These are phyloP conservation scores for Pardosa pseudoannulata DNA, from an alignment of 2,888 invertebrate genomes.

Conservation along the genomic window DNA sequence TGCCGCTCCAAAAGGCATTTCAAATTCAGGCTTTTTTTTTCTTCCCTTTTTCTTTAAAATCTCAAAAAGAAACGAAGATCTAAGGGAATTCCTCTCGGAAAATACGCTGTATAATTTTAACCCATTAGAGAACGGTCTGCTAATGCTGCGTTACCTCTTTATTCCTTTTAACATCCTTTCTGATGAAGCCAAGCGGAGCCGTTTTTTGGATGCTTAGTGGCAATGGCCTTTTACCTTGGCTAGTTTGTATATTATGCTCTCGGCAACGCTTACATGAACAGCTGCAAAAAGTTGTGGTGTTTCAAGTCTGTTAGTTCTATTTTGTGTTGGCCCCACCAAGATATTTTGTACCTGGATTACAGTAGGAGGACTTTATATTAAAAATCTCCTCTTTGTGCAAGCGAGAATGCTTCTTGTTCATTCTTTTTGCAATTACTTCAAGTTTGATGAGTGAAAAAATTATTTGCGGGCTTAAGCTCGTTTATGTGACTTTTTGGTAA, in stretches of 20 bases:
- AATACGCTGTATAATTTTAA: slow-evolving; percentile 9
- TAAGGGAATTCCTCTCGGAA: not conserved
- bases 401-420: not conserved
- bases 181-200: slow-evolving; percentile 3
- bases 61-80: not conserved
- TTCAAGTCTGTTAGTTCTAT: not conserved
- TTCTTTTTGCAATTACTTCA: not conserved
- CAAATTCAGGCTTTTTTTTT: no score
- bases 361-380: not conserved
- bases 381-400: not conserved
- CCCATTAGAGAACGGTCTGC: slow-evolving; percentile 6
- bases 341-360: not conserved
- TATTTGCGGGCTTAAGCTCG: slow-evolving; percentile 1
- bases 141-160: slow-evolving; percentile 19
- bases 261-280: not conserved
- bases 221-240: slow-evolving; percentile 19
- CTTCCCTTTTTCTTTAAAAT: not conserved
- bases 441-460: not conserved
- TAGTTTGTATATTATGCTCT: slow-evolving; percentile 10
- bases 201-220: slow-evolving; percentile 2
- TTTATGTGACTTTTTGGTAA: not conserved
- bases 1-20: no score
- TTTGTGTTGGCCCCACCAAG: not conserved
- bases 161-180: slow-evolving; percentile 19
- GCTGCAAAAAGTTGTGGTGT: not conserved